These are phyloP conservation scores for Leptodactylus fallax DNA, from an alignment of 2,797 vertebrate genomes.

Conservation along the genomic window DNA sequence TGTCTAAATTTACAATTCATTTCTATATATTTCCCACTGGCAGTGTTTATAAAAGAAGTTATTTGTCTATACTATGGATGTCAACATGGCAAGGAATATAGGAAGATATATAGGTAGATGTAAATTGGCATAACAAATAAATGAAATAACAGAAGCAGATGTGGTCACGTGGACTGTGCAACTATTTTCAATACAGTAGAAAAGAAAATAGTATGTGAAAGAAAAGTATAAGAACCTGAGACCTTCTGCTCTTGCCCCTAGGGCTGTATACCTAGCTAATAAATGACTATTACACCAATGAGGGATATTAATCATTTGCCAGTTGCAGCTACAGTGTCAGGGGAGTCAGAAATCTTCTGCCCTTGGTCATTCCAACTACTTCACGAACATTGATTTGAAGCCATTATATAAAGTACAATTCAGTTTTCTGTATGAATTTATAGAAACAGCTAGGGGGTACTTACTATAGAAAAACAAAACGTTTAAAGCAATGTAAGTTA, in stretches of 20 bases:
- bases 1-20: background rate
- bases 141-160: background rate
- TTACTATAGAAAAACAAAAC: background rate
- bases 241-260: background rate
- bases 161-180: background rate
- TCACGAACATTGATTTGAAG: background rate
- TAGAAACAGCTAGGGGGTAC: background rate
- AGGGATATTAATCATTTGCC: conserved; percentile 44
- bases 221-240: conserved; percentile 14
- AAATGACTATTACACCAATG: conserved; percentile 3
- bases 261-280: conserved; percentile 14
- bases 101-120: background rate
- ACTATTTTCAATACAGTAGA: background rate
- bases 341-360: conserved; percentile 18
- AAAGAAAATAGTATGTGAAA: background rate
- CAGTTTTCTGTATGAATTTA: background rate
- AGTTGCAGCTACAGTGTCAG: conserved; percentile 11
- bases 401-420: background rate
- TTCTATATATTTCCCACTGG: background rate
- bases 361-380: background rate
- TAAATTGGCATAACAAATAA: background rate
- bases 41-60: background rate
- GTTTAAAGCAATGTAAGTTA: background rate
- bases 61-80: background rate
- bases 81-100: background rate